Conservation (phyloP, 2,113 vertebrate species). For the Haliaeetus leucogaster region DNA sequence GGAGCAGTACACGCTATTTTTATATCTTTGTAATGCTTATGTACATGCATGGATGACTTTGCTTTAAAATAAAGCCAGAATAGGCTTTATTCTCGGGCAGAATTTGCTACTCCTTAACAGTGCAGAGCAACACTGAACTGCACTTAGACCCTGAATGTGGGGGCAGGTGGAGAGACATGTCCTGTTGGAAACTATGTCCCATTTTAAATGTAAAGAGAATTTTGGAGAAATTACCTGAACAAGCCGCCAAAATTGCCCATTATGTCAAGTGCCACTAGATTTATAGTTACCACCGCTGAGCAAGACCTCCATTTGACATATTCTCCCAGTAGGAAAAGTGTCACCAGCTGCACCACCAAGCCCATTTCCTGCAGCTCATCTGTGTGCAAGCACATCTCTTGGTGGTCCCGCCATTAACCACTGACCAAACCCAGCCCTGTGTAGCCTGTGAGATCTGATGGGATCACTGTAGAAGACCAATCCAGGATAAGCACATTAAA, state of each 20-base stretch:
- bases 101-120: background rate
- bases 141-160: background rate
- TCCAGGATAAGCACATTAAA: background rate
- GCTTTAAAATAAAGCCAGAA: background rate
- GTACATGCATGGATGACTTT: background rate
- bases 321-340: background rate
- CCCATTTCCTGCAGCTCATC: background rate
- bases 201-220: background rate
- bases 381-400: background rate
- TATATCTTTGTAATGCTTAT: background rate
- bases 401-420: background rate
- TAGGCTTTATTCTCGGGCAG: background rate
- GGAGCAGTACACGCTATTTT: slow-evolving; percentile 2
- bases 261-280: background rate
- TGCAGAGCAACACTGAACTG: background rate
- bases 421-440: background rate
- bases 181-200: background rate
- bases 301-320: background rate
- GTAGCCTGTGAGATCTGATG: background rate
- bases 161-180: background rate
- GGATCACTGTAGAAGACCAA: background rate
- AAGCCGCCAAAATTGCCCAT: background rate
- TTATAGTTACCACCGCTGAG: background rate
- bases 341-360: background rate
- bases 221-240: background rate